Evolutionary conservation across 2,888 invertebrate species (phyloP).

Genomic region (Drosophila heteroneura): DNA sequence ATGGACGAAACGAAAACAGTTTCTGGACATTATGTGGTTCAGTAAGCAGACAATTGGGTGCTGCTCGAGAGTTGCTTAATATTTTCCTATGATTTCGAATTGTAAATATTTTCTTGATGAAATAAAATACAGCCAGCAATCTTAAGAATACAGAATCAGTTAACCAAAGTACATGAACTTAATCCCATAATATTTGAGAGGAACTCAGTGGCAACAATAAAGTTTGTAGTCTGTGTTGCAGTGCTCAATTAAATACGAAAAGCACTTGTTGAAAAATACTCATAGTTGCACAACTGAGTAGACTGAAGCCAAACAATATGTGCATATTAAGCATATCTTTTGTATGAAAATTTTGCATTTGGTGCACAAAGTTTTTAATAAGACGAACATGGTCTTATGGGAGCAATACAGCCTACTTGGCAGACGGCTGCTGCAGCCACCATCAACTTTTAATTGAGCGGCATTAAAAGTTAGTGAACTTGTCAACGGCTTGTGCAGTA

Average conservation of each 20-base stretch:
- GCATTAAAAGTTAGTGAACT: slow-evolving; percentile 76
- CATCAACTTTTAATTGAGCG: slow-evolving; percentile 68
- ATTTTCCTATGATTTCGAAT: slow-evolving; percentile 27
- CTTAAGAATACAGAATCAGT: background rate
- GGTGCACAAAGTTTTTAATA: slow-evolving; percentile 49
- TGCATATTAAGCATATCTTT: slow-evolving; percentile 21
- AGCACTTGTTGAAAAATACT: slow-evolving; percentile 6
- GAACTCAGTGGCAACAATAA: background rate
- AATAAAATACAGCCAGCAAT: slow-evolving; percentile 1
- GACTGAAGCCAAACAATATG: slow-evolving; percentile 11
- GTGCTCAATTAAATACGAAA: slow-evolving; percentile 33
- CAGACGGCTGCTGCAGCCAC: slow-evolving; percentile 38
- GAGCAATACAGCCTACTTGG: slow-evolving; percentile 11
- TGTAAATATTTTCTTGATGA: slow-evolving; percentile 17
- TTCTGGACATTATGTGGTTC: slow-evolving; percentile 49
- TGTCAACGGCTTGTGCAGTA: slow-evolving; percentile 60
- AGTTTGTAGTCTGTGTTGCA: background rate
- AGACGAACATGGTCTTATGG: slow-evolving; percentile 13
- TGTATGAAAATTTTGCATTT: slow-evolving; percentile 43
- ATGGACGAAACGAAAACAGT: slow-evolving; percentile 61
- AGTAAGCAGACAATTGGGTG: slow-evolving; percentile 31
- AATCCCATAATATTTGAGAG: background rate
- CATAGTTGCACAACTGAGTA: slow-evolving; percentile 19
- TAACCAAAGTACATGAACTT: background rate
- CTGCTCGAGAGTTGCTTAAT: slow-evolving; percentile 6